Evolutionary conservation across 1,140 invertebrate species (phyloP).

Genomic region (Harlomillsia oculata): DNA sequence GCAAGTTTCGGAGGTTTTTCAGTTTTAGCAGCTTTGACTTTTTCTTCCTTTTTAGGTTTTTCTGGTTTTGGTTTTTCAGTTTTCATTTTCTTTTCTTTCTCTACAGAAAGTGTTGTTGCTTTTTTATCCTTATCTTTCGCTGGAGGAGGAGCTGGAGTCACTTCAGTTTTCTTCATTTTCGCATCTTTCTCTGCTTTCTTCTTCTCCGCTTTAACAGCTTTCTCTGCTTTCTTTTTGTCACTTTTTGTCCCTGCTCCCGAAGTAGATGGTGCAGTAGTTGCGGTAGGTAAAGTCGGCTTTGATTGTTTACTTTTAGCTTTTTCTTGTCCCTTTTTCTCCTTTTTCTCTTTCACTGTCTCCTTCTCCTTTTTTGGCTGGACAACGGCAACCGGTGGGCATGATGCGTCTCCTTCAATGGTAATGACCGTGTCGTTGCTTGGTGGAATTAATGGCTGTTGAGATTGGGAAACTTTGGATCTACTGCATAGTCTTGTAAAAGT

Average conservation of each 20-base stretch:
- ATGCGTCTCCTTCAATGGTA: neutral
- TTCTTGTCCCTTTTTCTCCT: neutral
- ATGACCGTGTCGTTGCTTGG: neutral
- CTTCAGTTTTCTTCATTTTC: conserved; percentile 1
- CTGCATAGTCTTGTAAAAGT: conserved; percentile 19
- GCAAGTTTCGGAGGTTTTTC: neutral
- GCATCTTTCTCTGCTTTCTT: conserved; percentile 4
- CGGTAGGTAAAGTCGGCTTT: neutral
- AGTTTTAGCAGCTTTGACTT: conserved; percentile 8
- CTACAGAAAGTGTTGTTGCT: neutral
- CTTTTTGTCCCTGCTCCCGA: neutral
- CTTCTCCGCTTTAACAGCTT: conserved; percentile 2
- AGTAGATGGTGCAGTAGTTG: neutral
- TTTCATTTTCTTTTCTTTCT: conserved; percentile 20
- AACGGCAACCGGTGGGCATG: neutral
- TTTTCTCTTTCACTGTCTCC: conserved; percentile 5
- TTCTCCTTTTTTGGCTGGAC: neutral
- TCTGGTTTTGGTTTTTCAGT: conserved; percentile 10
- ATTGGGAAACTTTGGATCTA: conserved; percentile 16
- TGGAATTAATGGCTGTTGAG: neutral
- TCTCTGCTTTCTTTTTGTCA: conserved; percentile 1
- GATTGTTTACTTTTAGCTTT: neutral
- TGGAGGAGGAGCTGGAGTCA: neutral
- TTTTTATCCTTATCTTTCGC: conserved; percentile 13
- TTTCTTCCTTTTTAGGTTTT: conserved; percentile 11